Percentiles rank a stretch among this genome's conserved stretches.
Conservation (phyloP, 2,113 vertebrate species). For the Typhlomys cinereus region DNA sequence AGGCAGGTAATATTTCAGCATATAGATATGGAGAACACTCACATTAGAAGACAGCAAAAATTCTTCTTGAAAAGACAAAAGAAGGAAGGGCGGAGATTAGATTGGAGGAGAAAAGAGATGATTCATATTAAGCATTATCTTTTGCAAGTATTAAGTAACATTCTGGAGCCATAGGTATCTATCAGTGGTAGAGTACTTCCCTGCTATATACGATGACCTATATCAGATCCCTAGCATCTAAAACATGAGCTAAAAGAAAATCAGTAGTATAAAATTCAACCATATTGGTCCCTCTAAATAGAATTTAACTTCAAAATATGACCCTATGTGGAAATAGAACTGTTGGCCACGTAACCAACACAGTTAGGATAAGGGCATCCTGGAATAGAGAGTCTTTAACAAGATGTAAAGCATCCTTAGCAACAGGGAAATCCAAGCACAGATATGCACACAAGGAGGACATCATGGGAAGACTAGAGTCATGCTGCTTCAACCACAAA, state of each 20-base stretch:
- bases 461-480: no score
- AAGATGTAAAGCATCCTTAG: neutral
- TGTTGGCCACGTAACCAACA: neutral
- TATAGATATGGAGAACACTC: neutral
- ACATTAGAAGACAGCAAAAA: neutral
- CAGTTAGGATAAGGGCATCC: neutral
- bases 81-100: neutral
- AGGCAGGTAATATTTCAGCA: neutral
- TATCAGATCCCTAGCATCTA: neutral
- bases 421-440: neutral
- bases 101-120: neutral
- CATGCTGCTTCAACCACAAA: no score
- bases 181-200: neutral
- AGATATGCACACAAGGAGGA: neutral
- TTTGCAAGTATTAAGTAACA: neutral
- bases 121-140: neutral
- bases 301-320: neutral
- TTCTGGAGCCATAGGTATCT: neutral
- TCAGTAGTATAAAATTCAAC: neutral
- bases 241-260: neutral
- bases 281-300: neutral
- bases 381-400: neutral
- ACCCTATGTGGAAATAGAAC: neutral
- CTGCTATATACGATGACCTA: neutral
- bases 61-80: neutral